These are phyloP conservation scores for Rhagoletis pomonella DNA, from an alignment of 1,140 invertebrate species.

Conservation along the genomic window DNA sequence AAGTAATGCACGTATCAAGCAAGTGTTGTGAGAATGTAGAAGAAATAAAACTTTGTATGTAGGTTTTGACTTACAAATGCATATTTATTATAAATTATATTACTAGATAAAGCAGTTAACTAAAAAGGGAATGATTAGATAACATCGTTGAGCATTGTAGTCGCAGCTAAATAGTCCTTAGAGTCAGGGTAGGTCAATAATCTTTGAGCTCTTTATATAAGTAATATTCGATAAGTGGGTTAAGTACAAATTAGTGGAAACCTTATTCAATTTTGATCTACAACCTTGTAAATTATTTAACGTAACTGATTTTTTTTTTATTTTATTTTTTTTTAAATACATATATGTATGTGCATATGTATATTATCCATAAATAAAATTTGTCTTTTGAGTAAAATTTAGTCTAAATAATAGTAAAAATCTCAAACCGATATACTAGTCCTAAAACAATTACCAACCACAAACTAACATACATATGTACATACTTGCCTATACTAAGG, in stretches of 20 bases:
- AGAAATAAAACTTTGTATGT: constrained; percentile 50
- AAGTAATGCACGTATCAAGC: neutral
- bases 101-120: neutral
- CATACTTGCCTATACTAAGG: neutral
- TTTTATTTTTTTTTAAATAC: neutral
- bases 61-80: constrained; percentile 46
- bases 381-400: neutral
- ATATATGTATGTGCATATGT: neutral
- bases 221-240: neutral
- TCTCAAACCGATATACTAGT: neutral
- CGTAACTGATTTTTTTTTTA: neutral
- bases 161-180: neutral
- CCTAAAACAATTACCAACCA: neutral
- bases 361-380: too few species aligned
- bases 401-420: neutral
- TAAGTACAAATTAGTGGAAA: neutral
- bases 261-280: neutral
- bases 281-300: neutral
- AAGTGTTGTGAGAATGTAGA: constrained; percentile 45
- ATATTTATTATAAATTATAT: constrained; percentile 21
- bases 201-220: neutral
- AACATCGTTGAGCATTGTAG: constrained; percentile 6
- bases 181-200: neutral
- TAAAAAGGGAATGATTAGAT: neutral
- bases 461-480: neutral